Conservation (phyloP, 92 coral and sea anemone species). For the Paramuricea clavata region DNA sequence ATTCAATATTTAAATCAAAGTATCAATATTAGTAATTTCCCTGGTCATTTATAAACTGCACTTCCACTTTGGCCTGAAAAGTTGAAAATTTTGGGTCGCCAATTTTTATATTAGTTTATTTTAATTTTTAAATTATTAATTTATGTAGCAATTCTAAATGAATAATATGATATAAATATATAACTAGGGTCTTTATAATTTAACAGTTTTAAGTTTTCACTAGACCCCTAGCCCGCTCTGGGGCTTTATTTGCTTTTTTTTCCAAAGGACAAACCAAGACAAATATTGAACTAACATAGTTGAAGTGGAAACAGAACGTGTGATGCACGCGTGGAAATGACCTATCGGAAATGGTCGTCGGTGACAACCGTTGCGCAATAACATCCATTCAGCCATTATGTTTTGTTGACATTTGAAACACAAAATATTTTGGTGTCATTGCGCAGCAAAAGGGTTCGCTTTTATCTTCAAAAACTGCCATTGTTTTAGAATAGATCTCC, state of each 20-base stretch:
- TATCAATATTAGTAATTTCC: neutral
- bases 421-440: slow-evolving; percentile 3
- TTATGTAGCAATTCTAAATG: no score
- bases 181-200: no score
- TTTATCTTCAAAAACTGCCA: neutral
- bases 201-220: no score
- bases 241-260: no score
- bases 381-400: neutral
- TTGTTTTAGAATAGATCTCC: neutral
- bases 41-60: neutral
- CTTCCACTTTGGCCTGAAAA: neutral
- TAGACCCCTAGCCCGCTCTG: no score
- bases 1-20: neutral
- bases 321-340: neutral
- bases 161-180: no score
- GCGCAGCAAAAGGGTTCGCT: neutral
- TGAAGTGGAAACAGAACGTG: neutral
- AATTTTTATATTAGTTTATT: no score
- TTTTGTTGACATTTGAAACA: neutral
- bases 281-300: no score
- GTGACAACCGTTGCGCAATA: neutral
- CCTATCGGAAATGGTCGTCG: neutral
- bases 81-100: no score
- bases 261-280: no score
- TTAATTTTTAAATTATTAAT: no score